These are phyloP conservation scores for Anas platyrhynchos DNA, from an alignment of 2,113 vertebrate species.

Conservation along the genomic window DNA sequence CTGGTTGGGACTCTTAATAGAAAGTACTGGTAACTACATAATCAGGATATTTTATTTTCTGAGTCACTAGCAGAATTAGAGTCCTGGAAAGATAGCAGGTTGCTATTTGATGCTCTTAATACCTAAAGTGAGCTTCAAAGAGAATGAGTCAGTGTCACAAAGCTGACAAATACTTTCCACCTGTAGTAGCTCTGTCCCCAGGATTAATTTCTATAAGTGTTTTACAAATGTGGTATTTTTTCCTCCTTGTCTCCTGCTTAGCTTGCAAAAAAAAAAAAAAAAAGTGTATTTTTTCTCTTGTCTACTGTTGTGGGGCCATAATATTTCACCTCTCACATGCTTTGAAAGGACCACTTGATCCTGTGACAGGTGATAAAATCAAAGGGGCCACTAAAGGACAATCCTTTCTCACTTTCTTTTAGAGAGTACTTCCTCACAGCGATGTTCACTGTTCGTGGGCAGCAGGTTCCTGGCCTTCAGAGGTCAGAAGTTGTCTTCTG, in stretches of 20 bases:
- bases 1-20: not conserved
- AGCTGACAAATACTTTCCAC: not conserved
- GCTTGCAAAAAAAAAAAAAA: not conserved
- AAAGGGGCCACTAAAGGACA: slow-evolving; percentile 26
- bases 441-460: not conserved
- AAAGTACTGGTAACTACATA: not conserved
- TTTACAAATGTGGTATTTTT: not conserved
- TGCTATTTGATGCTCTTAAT: slow-evolving; percentile 4
- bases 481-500: not conserved
- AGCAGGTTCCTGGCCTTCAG: not conserved
- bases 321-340: slow-evolving; percentile 30
- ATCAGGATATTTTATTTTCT: slow-evolving; percentile 12
- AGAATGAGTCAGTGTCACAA: not conserved
- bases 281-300: not conserved
- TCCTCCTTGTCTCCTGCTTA: not conserved
- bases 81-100: not conserved
- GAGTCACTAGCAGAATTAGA: slow-evolving; percentile 2
- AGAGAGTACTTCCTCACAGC: not conserved
- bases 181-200: not conserved
- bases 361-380: slow-evolving; percentile 60
- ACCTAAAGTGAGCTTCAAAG: slow-evolving; percentile 22
- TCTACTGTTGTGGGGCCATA: not conserved
- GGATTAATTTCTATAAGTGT: not conserved
- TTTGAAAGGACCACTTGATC: slow-evolving; percentile 65
- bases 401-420: not conserved